phyloP scores from a whole-genome alignment of 1,140 invertebrate genomes.

The Radopholus similis region DNA sequence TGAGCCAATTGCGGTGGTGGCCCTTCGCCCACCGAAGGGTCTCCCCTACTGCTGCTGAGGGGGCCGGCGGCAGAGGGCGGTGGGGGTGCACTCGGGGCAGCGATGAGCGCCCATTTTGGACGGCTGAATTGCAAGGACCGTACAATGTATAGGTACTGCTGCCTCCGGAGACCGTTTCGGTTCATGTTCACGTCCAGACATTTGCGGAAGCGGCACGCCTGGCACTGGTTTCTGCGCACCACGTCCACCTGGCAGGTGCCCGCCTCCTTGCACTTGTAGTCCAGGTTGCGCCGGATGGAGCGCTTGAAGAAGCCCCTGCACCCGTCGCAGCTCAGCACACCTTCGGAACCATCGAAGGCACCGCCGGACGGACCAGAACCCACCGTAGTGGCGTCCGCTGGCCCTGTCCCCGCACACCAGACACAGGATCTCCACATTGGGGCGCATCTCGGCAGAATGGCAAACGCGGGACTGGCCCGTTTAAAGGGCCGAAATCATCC shows the following conservation, averaged over 20 bases:
- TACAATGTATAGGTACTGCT: neutral
- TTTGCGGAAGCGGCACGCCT: constrained; percentile 85
- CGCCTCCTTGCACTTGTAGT: constrained; percentile 78
- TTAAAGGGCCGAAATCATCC: no score
- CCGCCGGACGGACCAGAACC: neutral
- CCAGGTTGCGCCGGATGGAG: constrained; percentile 34
- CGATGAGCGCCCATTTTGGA: constrained; percentile 44
- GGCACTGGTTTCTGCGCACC: constrained; percentile 84
- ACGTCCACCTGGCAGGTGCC: constrained; percentile 84
- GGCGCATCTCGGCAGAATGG: no score
- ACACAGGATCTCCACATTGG: constrained; percentile 61
- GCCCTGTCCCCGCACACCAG: constrained; percentile 85
- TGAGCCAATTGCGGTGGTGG: neutral
- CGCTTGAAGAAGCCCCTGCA: constrained; percentile 52
- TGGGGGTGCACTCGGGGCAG: constrained; percentile 10
- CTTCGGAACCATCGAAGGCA: constrained; percentile 23
- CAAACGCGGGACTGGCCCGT: no score
- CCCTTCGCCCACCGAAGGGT: neutral
- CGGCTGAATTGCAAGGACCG: constrained; percentile 34
- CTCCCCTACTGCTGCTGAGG: neutral
- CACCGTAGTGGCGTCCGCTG: constrained; percentile 69
- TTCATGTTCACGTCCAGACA: constrained; percentile 91
- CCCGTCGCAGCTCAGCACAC: constrained; percentile 48
- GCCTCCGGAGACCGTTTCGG: constrained; percentile 73
- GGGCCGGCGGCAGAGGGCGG: neutral